Evolutionary conservation across 2,888 invertebrate species (phyloP).

Genomic region (Phyto melanocephala): DNA sequence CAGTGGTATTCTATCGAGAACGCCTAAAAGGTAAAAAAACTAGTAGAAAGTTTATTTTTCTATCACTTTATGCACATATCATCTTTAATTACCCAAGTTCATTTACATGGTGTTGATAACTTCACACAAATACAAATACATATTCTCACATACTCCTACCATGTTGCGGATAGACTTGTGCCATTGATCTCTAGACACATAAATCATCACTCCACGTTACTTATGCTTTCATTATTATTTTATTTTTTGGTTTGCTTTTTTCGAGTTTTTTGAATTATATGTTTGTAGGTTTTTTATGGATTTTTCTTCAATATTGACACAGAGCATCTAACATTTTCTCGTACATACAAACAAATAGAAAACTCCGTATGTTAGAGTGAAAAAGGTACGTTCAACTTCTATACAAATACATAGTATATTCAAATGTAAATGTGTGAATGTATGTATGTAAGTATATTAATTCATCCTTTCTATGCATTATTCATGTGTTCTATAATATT

Average conservation of each 20-base stretch:
- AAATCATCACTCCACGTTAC: conserved; percentile 35
- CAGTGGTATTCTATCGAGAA: background rate
- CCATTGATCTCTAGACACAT: conserved; percentile 60
- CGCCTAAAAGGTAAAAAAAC: background rate
- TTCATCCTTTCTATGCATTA: conserved; percentile 17
- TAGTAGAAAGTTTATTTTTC: conserved; percentile 1
- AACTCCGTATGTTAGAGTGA: background rate
- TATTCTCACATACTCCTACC: background rate
- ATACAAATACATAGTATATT: background rate
- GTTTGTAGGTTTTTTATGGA: conserved; percentile 18
- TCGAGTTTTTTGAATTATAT: conserved; percentile 8
- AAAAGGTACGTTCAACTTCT: conserved; percentile 52
- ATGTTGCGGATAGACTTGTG: conserved; percentile 15
- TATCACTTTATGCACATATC: background rate
- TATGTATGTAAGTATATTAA: background rate
- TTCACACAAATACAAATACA: background rate
- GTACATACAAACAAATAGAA: background rate
- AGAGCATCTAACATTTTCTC: no score
- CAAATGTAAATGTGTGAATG: background rate
- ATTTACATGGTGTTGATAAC: conserved; percentile 32
- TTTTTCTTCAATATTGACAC: conserved; percentile 22
- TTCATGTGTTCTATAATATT: conserved; percentile 16
- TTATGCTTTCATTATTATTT: background rate
- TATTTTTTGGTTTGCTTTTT: no score
- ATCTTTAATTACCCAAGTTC: conserved; percentile 54